Evolutionary conservation across 2,888 invertebrate species (phyloP), one percentile per base, ranked within the genome.

Genomic region (Bembecia ichneumoniformis): DNA sequence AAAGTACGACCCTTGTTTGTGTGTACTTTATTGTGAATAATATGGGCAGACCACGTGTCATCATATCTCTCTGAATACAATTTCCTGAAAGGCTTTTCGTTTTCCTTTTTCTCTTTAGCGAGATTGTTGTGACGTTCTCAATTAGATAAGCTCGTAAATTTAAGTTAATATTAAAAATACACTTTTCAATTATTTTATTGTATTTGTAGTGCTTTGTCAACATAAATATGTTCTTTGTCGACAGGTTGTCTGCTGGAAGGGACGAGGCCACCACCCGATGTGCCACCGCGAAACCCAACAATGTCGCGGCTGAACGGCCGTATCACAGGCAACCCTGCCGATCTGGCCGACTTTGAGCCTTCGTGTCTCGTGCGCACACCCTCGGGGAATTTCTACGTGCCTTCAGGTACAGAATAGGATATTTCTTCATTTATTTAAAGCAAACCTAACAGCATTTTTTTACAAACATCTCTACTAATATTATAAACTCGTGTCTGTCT

Each of bases 311-410:
- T 95, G 81, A 95, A 95, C 91, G 95, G 95, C 80, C 92, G 95
- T 78, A 90, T 94, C 83, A 93, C 93, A 75, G 92, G 93, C 77
- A 94, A 94, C 83, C 93, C 93, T 63, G 92, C 91, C 64, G 92
- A 92, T 77, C 87, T 92, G 62, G 89, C 87, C 63, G 96, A 96
- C 82, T 94, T 95, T 82, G 96, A 96, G 83, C 95, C 96, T 64
- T 94, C 95, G 75, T 96, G 96, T 81, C 91, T 96, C 71, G 95
- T 96, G 69, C 91, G 96, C 81, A 96, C 96, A 60, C 95, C 96
- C 63, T 96, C 96, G 63, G 96, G 96, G 78, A 96, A 96, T 89
- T 94, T 96, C 78, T 96, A 96, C 89, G 96, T 96, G 90, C 96
- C 96, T 81, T 93, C 94, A 89, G 93, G 92, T 88, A 63, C 65